Percentiles rank a stretch among this genome's conserved stretches.
Conservation (phyloP, 2,888 invertebrate species). For the Polylopha cassiicola region DNA sequence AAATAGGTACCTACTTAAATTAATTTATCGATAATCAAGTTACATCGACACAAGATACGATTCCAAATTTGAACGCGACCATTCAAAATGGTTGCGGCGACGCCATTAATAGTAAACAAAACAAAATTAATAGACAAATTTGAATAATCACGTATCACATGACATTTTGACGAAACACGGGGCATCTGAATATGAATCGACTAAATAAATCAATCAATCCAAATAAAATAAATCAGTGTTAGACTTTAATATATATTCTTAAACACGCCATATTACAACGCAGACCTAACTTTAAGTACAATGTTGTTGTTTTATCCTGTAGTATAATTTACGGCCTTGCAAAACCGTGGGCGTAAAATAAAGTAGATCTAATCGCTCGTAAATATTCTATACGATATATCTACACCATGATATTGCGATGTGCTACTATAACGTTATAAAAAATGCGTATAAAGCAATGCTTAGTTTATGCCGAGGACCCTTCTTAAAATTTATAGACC, state of each 20-base stretch:
- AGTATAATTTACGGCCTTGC: constrained; percentile 3
- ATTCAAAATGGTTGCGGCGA: constrained; percentile 1
- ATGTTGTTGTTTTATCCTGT: neutral
- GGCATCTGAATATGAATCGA: no score
- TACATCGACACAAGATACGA: constrained; percentile 3
- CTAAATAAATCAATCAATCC: no score
- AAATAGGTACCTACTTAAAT: no score
- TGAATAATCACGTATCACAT: constrained; percentile 7
- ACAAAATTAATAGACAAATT: constrained; percentile 14
- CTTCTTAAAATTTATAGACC: neutral
- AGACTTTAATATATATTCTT: no score
- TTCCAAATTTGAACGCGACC: constrained; percentile 4
- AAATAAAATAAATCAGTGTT: no score
- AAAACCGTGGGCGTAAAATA: constrained; percentile 12
- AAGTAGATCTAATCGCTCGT: constrained; percentile 11
- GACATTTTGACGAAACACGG: no score
- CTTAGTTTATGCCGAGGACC: neutral
- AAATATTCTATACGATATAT: no score
- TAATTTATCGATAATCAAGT: constrained; percentile 6
- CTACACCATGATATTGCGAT: no score
- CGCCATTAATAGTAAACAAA: constrained; percentile 4
- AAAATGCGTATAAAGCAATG: neutral
- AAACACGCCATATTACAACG: no score
- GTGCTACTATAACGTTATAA: constrained; percentile 5
- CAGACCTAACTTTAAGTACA: neutral